Evolutionary conservation across 2,888 invertebrate genomes (phyloP), one percentile per base, ranked within the genome.

Genomic region (Drosophila melanosoma): DNA sequence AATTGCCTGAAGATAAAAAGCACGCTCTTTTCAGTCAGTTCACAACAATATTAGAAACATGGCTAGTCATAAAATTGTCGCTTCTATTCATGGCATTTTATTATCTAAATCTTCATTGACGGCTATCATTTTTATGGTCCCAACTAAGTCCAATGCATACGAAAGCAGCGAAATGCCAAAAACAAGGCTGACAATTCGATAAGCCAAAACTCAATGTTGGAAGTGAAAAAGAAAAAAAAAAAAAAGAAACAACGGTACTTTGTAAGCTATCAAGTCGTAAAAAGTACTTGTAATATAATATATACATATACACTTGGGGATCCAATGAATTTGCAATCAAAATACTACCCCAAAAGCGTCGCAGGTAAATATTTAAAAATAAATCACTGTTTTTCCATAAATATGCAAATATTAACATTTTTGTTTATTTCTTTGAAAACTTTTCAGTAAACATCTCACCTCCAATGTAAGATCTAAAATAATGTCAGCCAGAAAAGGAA

Each of bases 51-150:
- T 53, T 45, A 35, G 48, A 26, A 54, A 36, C 51, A 52, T 26
- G 40, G 4, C 17, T n/a, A 54, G 54, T 48, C 61, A 58, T 64
- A 61, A 64, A 79, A 60, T 49, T 54, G 29, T 7, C 23, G 38
- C 58, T 40, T 11, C 33, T 40, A 40, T 69, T 61, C 51, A 69
- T 54, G 62, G 45, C 49, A 40, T 74, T 69, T 62, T 65, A 69
- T 66, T 63, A 53, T 52, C 64, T 23, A 59, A 73, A 57, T 79
- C 59, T 74, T 74, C 76, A 78, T 78, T 74, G 79, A 52, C 17
- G 52, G 65, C 52, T 33, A 69, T 74, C 76, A 60, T 53, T 74
- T 77, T 77, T 74, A 79, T 70, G 57, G 53, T 40, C 15, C 11
- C 12, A 23, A 61, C 68, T 58, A 26, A 54, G 57, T 57, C 56